A percentile compares a stretch with the other conserved stretches of the same genome.
Conservation (phyloP, 2,113 vertebrate species). For the Entosphenus tridentatus region DNA sequence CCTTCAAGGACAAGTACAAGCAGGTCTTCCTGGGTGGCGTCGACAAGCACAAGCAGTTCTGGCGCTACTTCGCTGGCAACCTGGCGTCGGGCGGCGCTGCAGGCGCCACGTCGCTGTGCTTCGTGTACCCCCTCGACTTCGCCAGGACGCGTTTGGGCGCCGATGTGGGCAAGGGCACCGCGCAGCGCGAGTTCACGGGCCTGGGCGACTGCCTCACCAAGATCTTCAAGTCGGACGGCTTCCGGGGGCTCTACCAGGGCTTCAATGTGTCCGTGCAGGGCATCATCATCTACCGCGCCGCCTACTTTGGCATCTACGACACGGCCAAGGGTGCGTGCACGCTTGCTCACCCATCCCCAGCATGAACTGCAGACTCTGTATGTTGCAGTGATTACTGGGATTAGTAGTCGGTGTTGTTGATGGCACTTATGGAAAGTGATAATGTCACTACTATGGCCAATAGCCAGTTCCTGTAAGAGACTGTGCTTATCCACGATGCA, state of each 20-base stretch:
- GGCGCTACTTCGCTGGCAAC: slow-evolving; percentile 20
- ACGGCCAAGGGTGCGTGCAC: slow-evolving; percentile 15
- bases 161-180: slow-evolving; percentile 18
- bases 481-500: too few relatives aligned
- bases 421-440: too few relatives aligned
- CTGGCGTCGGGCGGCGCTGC: slow-evolving; percentile 20
- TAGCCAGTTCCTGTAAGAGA: too few relatives aligned
- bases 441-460: too few relatives aligned
- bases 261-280: slow-evolving; percentile 20
- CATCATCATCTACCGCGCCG: slow-evolving; percentile 16
- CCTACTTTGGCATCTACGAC: slow-evolving; percentile 19
- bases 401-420: too few relatives aligned
- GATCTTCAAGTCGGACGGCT: slow-evolving; percentile 16
- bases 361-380: too few relatives aligned
- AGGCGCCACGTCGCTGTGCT: slow-evolving; percentile 20
- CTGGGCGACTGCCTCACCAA: slow-evolving; percentile 17
- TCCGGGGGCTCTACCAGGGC: slow-evolving; percentile 16
- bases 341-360: too few relatives aligned
- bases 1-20: slow-evolving; percentile 24
- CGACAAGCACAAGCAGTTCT: slow-evolving; percentile 22
- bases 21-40: slow-evolving; percentile 17
- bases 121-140: slow-evolving; percentile 19
- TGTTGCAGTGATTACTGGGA: too few relatives aligned
- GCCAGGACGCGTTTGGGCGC: slow-evolving; percentile 17
- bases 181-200: slow-evolving; percentile 18